These are phyloP conservation scores for Pipistrellus nathusii DNA, from an alignment of 2,797 vertebrate genomes.

Conservation along the genomic window DNA sequence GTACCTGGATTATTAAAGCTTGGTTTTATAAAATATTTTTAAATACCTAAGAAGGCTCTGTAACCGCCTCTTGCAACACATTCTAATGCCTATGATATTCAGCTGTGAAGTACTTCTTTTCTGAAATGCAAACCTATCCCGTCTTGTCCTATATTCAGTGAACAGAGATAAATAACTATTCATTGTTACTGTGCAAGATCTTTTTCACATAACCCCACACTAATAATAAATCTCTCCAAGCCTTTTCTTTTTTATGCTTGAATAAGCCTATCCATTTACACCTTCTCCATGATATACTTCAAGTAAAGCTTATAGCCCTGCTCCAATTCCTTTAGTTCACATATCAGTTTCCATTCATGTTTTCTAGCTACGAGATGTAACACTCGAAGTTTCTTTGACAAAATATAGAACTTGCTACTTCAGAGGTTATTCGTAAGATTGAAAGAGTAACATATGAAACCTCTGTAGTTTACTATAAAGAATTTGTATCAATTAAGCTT, in stretches of 20 bases:
- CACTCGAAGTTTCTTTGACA: not conserved
- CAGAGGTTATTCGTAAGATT: not conserved
- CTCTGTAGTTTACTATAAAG: not conserved
- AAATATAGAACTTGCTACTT: not conserved
- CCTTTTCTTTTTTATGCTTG: not conserved
- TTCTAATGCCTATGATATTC: not conserved
- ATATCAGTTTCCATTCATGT: not conserved
- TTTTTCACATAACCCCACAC: not conserved
- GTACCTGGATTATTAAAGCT: not conserved
- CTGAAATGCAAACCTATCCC: slow-evolving; percentile 18
- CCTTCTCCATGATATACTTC: not conserved
- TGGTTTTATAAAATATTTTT: not conserved
- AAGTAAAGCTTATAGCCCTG: not conserved
- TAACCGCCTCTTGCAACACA: not conserved
- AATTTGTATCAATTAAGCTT: not conserved
- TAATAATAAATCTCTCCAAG: not conserved
- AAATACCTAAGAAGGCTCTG: not conserved
- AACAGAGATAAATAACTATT: not conserved
- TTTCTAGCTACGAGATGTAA: not conserved
- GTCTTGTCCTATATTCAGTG: slow-evolving; percentile 25
- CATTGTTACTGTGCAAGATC: not conserved
- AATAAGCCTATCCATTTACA: not conserved
- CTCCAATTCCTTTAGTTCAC: not conserved
- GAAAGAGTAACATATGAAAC: not conserved
- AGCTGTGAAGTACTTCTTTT: not conserved